Conservation (phyloP, 2,888 invertebrate genomes). For the Busseola fusca region DNA sequence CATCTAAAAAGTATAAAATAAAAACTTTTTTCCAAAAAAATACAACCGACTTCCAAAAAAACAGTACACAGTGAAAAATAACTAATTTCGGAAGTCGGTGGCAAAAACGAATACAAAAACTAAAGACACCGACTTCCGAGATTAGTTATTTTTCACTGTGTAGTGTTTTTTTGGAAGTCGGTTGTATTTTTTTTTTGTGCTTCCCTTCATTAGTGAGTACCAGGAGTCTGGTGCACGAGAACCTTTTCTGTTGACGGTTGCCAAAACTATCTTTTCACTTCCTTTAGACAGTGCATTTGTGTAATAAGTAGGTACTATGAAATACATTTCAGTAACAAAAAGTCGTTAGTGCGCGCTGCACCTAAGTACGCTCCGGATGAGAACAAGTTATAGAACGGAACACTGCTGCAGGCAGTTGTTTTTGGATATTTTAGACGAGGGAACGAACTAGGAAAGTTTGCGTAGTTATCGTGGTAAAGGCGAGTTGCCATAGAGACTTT, state of each 20-base stretch:
- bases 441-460: constrained; percentile 50
- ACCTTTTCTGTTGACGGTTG: neutral
- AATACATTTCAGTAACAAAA: constrained; percentile 35
- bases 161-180: no score
- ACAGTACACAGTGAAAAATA: no score
- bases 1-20: no score
- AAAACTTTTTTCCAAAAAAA: no score
- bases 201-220: neutral
- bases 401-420: constrained; percentile 67
- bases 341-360: constrained; percentile 42
- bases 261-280: neutral
- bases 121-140: no score
- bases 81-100: no score
- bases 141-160: no score
- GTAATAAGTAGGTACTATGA: constrained; percentile 24
- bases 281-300: constrained; percentile 9
- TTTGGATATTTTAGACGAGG: constrained; percentile 65
- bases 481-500: constrained; percentile 8
- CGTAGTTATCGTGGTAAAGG: constrained; percentile 35
- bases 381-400: constrained; percentile 65
- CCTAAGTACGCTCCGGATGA: constrained; percentile 58
- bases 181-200: neutral
- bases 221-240: neutral
- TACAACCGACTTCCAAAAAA: no score
- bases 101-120: no score